Conservation (phyloP, 2,888 invertebrate genomes). For the Amphipoea oculea region DNA sequence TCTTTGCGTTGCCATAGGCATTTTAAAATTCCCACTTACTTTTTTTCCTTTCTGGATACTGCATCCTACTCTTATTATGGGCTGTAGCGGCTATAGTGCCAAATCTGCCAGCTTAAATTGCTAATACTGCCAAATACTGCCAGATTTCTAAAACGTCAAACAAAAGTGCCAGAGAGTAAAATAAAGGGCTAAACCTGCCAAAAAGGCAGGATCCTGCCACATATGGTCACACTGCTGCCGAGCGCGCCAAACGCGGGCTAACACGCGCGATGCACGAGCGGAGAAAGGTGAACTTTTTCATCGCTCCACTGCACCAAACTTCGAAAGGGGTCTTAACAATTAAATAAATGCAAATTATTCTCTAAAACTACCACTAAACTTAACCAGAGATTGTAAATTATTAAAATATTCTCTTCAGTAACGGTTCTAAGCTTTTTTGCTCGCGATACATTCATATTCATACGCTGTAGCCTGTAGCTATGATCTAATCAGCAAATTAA, state of each 20-base stretch:
- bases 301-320: constrained; percentile 60
- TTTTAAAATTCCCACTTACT: too few relatives aligned
- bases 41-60: too few relatives aligned
- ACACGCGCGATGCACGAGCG: constrained; percentile 41
- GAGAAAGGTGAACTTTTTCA: constrained; percentile 66
- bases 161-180: too few relatives aligned
- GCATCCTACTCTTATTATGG: too few relatives aligned
- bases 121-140: too few relatives aligned
- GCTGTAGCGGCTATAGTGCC: too few relatives aligned
- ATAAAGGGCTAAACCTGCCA: too few relatives aligned
- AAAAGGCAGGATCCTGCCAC: too few relatives aligned
- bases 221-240: too few relatives aligned
- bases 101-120: too few relatives aligned
- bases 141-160: too few relatives aligned
- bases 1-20: too few relatives aligned
- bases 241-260: constrained; percentile 15
- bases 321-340: constrained; percentile 56
- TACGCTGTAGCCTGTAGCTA: constrained; percentile 61
- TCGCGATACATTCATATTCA: constrained; percentile 55
- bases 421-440: constrained; percentile 53
- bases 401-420: constrained; percentile 46
- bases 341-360: constrained; percentile 49
- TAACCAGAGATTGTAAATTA: constrained; percentile 46
- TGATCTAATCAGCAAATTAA: constrained; percentile 67
- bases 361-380: constrained; percentile 36